These are phyloP conservation scores for Eumerus sabulonum DNA, from an alignment of 2,888 invertebrate species.

Conservation along the genomic window DNA sequence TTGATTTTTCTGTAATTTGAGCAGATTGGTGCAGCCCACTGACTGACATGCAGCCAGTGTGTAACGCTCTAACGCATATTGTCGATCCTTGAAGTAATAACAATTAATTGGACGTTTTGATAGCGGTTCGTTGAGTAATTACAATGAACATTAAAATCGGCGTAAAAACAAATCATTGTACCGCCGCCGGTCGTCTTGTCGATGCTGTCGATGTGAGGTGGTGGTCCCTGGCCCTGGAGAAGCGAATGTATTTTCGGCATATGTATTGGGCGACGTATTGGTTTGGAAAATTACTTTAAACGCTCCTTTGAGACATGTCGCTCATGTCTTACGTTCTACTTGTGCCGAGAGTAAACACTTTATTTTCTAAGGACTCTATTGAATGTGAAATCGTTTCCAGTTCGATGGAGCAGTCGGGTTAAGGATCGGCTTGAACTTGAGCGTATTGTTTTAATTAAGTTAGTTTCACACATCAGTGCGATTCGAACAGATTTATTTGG, in stretches of 20 bases:
- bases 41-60: constrained; percentile 41
- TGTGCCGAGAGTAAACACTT: constrained; percentile 60
- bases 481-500: constrained; percentile 20
- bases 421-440: constrained; percentile 12
- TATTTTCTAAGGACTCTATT: constrained; percentile 27
- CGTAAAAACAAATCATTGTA: constrained; percentile 49
- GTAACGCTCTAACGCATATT: constrained; percentile 40
- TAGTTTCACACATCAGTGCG: constrained; percentile 53
- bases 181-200: neutral
- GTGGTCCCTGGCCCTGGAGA: constrained; percentile 35
- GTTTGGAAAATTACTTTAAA: constrained; percentile 49
- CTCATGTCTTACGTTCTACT: constrained; percentile 60
- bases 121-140: constrained; percentile 67
- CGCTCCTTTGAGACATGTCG: constrained; percentile 53
- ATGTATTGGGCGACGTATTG: constrained; percentile 19
- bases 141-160: constrained; percentile 65
- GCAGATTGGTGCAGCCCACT: constrained; percentile 61
- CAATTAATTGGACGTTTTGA: constrained; percentile 68
- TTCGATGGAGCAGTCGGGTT: constrained; percentile 42
- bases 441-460: constrained; percentile 65
- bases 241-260: constrained; percentile 51
- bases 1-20: constrained; percentile 49
- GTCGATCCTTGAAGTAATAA: constrained; percentile 51
- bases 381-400: constrained; percentile 41
- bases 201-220: constrained; percentile 24